phyloP scores from a whole-genome alignment of 2,113 vertebrate species.

The Mus musculus region DNA sequence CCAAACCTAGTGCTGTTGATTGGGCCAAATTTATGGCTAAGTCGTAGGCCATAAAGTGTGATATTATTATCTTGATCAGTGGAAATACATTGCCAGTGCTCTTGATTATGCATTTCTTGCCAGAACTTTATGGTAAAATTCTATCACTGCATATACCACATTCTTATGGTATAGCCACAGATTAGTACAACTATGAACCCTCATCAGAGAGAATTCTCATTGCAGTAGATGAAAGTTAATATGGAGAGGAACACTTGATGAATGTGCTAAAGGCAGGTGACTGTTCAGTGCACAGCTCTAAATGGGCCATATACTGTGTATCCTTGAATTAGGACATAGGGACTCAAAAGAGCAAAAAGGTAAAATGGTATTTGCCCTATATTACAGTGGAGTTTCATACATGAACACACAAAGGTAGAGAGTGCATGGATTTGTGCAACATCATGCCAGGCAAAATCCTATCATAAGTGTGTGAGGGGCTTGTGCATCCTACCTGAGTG shows the following conservation, averaged over 20 bases:
- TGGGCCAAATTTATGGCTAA: neutral
- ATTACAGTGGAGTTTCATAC: neutral
- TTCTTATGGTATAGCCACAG: neutral
- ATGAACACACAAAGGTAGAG: neutral
- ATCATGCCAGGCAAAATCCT: neutral
- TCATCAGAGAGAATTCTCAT: neutral
- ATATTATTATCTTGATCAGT: neutral
- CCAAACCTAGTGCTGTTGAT: neutral
- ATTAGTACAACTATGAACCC: neutral
- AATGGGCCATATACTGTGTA: neutral
- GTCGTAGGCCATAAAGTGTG: too few species aligned
- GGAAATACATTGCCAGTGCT: neutral
- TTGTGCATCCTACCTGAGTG: neutral
- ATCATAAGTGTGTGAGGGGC: neutral
- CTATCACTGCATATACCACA: neutral
- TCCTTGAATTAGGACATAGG: neutral
- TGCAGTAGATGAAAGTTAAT: neutral
- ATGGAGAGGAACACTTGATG: neutral
- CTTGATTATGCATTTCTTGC: neutral
- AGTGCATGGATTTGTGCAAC: accelerated
- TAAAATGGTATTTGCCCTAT: neutral
- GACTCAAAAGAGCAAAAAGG: neutral
- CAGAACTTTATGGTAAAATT: neutral
- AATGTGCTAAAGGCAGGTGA: neutral
- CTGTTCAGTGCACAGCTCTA: neutral